Base-by-base conservation (phyloP, 2,113 vertebrate genomes). In the Felis catus region DNA sequence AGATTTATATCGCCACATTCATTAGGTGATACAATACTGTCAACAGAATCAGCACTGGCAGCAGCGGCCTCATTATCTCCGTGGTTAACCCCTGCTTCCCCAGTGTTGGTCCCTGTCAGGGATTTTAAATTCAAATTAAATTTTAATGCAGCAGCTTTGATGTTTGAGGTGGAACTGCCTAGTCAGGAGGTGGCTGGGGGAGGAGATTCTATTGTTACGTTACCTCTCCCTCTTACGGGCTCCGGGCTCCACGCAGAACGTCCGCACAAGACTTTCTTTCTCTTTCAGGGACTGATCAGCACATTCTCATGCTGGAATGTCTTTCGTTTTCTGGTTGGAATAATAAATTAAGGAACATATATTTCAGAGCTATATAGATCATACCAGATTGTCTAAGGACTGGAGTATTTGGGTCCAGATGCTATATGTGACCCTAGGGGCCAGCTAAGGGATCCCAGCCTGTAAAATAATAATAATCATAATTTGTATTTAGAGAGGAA, bases 111-210 rank as follows among this genome's bases (percentile, higher is more conserved):
- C 95, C 90, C 95, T 95, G 97, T 93, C 97, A 96, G 97, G 78
- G 97, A 97, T 97, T 98, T 98, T 92, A 91, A 97, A 98, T 98
- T 97, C 95, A 98, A 98, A 98, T 98, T 98, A 97, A 98, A 97
- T 95, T 98, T 98, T 97, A 96, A 97, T 94, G 93, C 13, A 0
- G 94, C 48, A 15, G 97, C 98, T 98, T 97, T 98, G 97, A 98
- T 98, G 98, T 97, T 97, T 0, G 73, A 96, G 91, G 90, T 97
- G 84, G 95, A 97, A 87, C 82, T 93, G 93, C 94, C 95, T 97
- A 21, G 68, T 97, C 93, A 96, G 97, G 97, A 96, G 92, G 90
- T 81, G 80, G 61, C 76, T 81, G 63, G 88, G 27, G 65, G 58
- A 21, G 27, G 86, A 87, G 85, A 85, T 8, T 65, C 97, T 94